A percentile compares a stretch with the other conserved stretches of the same genome.
Conservation (phyloP, 2,888 invertebrate genomes). For the Meandrusa payeni region DNA sequence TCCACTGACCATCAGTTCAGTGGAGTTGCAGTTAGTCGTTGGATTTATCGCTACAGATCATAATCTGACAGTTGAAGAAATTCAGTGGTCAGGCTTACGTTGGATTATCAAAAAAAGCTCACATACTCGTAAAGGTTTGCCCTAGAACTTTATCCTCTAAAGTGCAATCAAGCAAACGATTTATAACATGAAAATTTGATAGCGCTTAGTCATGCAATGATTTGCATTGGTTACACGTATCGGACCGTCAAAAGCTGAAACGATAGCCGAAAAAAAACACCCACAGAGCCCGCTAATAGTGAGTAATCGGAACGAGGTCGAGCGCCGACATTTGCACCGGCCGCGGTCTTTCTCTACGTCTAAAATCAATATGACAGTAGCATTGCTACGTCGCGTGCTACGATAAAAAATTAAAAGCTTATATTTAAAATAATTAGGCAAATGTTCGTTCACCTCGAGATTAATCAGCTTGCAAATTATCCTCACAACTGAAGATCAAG, state of each 20-base stretch:
- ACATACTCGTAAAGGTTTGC: too few species aligned
- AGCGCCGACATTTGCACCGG: slow-evolving; percentile 46
- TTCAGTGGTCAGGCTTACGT: too few species aligned
- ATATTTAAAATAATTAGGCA: slow-evolving; percentile 23
- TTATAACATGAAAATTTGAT: slow-evolving; percentile 10
- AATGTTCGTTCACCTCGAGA: slow-evolving; percentile 52
- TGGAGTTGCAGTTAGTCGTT: too few species aligned
- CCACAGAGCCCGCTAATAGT: slow-evolving; percentile 38
- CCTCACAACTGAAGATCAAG: slow-evolving; percentile 26
- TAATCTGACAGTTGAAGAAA: too few species aligned
- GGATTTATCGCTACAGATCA: too few species aligned
- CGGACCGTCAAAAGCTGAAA: slow-evolving; percentile 24
- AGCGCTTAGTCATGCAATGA: slow-evolving; percentile 18
- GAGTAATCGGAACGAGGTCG: slow-evolving; percentile 70
- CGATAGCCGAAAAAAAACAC: slow-evolving; percentile 34
- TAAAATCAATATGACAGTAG: slow-evolving; percentile 67
- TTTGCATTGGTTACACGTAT: slow-evolving; percentile 24
- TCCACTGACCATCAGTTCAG: too few species aligned
- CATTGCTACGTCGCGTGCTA: slow-evolving; percentile 40
- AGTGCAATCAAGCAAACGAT: slow-evolving; percentile 20
- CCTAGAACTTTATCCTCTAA: too few species aligned
- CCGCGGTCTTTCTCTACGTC: slow-evolving; percentile 53
- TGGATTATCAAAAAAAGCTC: too few species aligned
- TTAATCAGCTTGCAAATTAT: slow-evolving; percentile 63
- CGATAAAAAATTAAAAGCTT: slow-evolving; percentile 32